Evolutionary conservation across 1,140 invertebrate genomes (phyloP), one percentile per base, ranked within the genome.

Genomic region (Tetragonula clypearis): DNA sequence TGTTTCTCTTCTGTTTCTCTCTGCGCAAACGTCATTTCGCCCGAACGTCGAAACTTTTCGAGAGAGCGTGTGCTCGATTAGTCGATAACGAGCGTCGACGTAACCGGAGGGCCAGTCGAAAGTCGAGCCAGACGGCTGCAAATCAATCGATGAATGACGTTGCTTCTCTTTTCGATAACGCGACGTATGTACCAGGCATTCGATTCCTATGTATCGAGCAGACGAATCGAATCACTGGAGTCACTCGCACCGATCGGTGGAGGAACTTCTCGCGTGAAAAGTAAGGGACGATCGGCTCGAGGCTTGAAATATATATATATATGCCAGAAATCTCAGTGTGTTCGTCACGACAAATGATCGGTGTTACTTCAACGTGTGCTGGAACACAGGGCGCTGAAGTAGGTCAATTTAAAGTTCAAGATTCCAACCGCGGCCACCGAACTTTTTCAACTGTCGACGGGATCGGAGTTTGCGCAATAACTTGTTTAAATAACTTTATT

Each of bases 331-430:
- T 79, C 49, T 66, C 49, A 49, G 41, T 49, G 41, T 49, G 49
- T 30, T 30, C 62, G 62, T 55, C 77, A 30, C 17, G 62, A 49
- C 12, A 55, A 49, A 26, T 55, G 68, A 68, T 66, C 77, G 55
- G 26, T 15, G 23, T 79, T 66, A 66, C 62, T 68, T 5, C 41
- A n/a, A 12, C 62, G 30, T 23, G 35, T 19, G 62, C 5, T 55
- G 19, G n/a, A 21, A 65, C 26, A 65, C 26, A 79, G 5, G 5
- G 21, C 19, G 9, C 62, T 3, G 30, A 81, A 81, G 35, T 73
- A 49, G 79, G 79, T 81, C 79, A 81, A 81, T 73, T 30, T 58
- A 81, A 81, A 81, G 68, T 60, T 81, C 58, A 73, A 81, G 69
- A 81, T 56, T 23, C 55, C 55, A 41, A n/a, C 55, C n/a, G 5